phyloP scores from a whole-genome alignment of 2,113 vertebrate species.

The Rattus norvegicus region GRCr8 NC_086020.1:62301001-62301500 shows the following conservation, averaged over 20 bases:
- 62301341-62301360: neutral
- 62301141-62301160: neutral
- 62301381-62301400: neutral
- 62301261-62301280: neutral
- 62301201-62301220: neutral
- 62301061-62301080: neutral
- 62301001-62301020: no score
- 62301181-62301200: neutral
- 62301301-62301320: neutral
- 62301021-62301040: no score
- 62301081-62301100: neutral
- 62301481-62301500: neutral
- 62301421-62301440: neutral
- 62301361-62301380: neutral
- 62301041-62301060: neutral
- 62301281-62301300: neutral
- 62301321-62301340: neutral
- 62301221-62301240: neutral
- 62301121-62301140: neutral
- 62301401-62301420: neutral
- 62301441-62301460: neutral
- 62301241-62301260: neutral
- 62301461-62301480: conserved; percentile 2
- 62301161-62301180: neutral
- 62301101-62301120: neutral